phyloP scores from a whole-genome alignment of 1,140 invertebrate genomes.

The Brachionus sp. region DNA sequence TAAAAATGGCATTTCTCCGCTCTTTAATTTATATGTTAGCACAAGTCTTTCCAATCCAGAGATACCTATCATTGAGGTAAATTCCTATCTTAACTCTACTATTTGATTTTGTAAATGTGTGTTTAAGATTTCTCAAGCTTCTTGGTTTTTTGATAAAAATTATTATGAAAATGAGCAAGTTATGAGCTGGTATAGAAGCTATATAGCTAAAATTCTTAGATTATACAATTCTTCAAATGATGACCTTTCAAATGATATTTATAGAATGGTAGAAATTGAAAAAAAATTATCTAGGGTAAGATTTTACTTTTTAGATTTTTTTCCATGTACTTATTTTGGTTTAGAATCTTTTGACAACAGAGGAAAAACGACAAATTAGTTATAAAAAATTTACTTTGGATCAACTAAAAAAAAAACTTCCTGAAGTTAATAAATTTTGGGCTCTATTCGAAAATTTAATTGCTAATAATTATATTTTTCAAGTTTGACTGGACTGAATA shows the following conservation, averaged over 20 bases:
- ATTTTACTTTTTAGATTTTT: not conserved
- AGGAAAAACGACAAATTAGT: not conserved
- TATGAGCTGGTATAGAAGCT: slow-evolving; percentile 1
- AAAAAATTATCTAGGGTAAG: not conserved
- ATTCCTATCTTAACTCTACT: not conserved
- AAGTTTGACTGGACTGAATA: slow-evolving; percentile 20
- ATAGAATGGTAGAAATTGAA: slow-evolving; percentile 41
- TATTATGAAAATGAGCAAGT: slow-evolving; percentile 16
- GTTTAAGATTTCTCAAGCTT: slow-evolving; percentile 8
- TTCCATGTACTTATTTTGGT: not conserved
- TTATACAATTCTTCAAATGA: not conserved
- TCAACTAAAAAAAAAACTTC: not conserved
- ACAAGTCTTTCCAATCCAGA: not conserved
- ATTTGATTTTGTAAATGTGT: not conserved
- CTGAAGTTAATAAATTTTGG: not conserved
- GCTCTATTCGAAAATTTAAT: not conserved
- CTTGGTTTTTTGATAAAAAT: slow-evolving; percentile 22
- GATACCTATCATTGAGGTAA: not conserved
- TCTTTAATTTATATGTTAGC: slow-evolving; percentile 5
- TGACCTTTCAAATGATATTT: slow-evolving; percentile 9
- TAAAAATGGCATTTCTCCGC: slow-evolving; percentile 5
- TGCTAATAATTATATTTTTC: not conserved
- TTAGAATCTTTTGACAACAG: slow-evolving; percentile 24
- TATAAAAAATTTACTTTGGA: not conserved
- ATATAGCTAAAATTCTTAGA: not conserved